Evolutionary conservation across 1,140 invertebrate genomes (phyloP), one percentile per base, ranked within the genome.

Genomic region (Apis laboriosa): DNA sequence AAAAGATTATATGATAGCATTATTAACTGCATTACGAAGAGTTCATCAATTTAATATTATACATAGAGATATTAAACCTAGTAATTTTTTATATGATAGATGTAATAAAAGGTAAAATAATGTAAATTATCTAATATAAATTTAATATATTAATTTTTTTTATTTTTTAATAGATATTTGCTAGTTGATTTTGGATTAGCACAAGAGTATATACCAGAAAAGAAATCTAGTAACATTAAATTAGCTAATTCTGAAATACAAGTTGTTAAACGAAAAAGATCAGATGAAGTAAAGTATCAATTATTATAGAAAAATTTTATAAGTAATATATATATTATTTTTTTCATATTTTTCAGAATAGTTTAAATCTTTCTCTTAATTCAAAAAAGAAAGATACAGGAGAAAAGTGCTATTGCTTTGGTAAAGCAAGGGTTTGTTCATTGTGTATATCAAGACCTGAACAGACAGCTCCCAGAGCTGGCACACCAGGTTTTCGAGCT

Each of bases 11-110:
- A 97, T 99, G 96, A 96, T 94, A 88, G 97, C 98, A 89, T 93
- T 99, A 66, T 92, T 99, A 82, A 94, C 96, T 71, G 97, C 98
- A 9, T 93, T 99, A 67, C 93, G 94, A 67, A 95, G 97, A 89
- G 97, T 99, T 67, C 98, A 99, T 94, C 95, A 96, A 77, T 97
- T 97, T 92, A 96, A 97, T 84, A 96, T 99, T 74, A 98, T 99
- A 85, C 98, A 99, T 92, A 95, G 98, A 87, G 98, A 99, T 92
- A 96, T 99, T n/a, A 99, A 99, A 94, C 98, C 98, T 9, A 97
- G 96, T 92, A 99, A 99, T 94, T 99, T 99, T 92, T 94, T 99
- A 1, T 99, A 98, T 90, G 96, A 98, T 92, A 94, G 97, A 55
- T 94, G 94, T n/a, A 96, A 95, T 72, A 96, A 95, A 93, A 95